A percentile compares a stretch with the other conserved stretches of the same genome.
Conservation (phyloP, 1,140 invertebrate species). For the Pemphigus obesinymphae region DNA sequence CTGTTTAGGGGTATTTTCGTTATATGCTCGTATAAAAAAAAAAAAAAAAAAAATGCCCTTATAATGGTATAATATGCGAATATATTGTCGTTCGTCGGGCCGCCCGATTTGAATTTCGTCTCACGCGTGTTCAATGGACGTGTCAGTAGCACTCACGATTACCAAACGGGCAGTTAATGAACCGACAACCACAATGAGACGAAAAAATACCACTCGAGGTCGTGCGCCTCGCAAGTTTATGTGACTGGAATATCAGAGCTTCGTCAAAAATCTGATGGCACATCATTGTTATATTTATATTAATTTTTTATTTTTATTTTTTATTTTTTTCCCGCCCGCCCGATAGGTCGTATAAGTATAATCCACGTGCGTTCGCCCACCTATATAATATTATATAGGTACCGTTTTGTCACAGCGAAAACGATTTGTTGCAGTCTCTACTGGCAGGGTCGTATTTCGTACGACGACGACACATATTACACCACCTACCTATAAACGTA, state of each 20-base stretch:
- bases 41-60: background rate
- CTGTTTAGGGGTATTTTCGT: background rate
- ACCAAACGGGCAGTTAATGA: slow-evolving; percentile 21
- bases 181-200: slow-evolving; percentile 12
- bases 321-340: background rate
- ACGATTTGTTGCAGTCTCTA: too few relatives aligned
- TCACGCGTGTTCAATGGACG: slow-evolving; percentile 9
- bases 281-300: background rate
- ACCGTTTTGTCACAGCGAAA: too few relatives aligned
- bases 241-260: slow-evolving; percentile 23
- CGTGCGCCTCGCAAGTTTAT: slow-evolving; percentile 26
- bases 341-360: slow-evolving; percentile 1
- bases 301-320: background rate
- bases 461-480: too few relatives aligned
- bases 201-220: slow-evolving; percentile 30
- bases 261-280: background rate
- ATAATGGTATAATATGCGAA: too few relatives aligned
- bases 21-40: too few relatives aligned
- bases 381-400: too few relatives aligned
- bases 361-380: too few relatives aligned
- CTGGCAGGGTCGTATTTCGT: too few relatives aligned
- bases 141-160: slow-evolving; percentile 28
- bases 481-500: too few relatives aligned
- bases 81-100: too few relatives aligned
- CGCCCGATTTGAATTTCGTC: slow-evolving; percentile 26